A percentile compares a stretch with the other conserved stretches of the same genome.
Conservation (phyloP, 2,888 invertebrate species). For the Drosophila mayaguana region DNA sequence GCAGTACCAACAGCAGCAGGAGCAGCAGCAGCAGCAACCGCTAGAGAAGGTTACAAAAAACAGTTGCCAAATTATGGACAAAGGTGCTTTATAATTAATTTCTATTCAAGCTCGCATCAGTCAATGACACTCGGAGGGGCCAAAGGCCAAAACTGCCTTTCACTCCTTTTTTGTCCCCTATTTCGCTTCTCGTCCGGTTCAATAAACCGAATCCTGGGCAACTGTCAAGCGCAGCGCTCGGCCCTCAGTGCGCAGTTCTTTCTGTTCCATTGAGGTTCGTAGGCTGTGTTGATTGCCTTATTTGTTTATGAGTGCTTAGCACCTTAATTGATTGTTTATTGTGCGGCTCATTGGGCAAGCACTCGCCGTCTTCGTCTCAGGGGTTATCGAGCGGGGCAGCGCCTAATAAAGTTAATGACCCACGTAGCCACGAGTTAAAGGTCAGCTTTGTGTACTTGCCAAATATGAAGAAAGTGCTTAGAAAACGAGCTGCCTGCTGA, state of each 20-base stretch:
- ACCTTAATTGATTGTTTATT: conserved; percentile 70
- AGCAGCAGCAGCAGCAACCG: no score
- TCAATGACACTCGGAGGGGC: conserved; percentile 48
- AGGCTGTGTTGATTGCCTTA: conserved; percentile 20
- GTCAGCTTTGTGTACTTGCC: conserved; percentile 24
- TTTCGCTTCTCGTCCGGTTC: conserved; percentile 6
- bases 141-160: conserved; percentile 11
- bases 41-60: conserved; percentile 4
- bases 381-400: not conserved
- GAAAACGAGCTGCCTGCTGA: conserved; percentile 6
- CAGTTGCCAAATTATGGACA: conserved; percentile 55
- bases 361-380: conserved; percentile 8
- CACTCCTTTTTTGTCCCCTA: not conserved
- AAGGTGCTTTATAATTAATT: conserved; percentile 71
- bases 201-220: conserved; percentile 14
- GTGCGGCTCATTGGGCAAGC: conserved; percentile 57
- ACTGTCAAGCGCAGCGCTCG: conserved; percentile 2
- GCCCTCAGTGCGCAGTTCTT: not conserved
- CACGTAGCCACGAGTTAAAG: conserved; percentile 32
- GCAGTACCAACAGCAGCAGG: not conserved
- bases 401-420: conserved; percentile 41
- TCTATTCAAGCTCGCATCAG: conserved; percentile 32
- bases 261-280: not conserved
- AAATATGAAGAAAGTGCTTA: conserved; percentile 1
- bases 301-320: conserved; percentile 49